Conservation (phyloP, 2,797 vertebrate species). For the Pelobates cultripes region DNA sequence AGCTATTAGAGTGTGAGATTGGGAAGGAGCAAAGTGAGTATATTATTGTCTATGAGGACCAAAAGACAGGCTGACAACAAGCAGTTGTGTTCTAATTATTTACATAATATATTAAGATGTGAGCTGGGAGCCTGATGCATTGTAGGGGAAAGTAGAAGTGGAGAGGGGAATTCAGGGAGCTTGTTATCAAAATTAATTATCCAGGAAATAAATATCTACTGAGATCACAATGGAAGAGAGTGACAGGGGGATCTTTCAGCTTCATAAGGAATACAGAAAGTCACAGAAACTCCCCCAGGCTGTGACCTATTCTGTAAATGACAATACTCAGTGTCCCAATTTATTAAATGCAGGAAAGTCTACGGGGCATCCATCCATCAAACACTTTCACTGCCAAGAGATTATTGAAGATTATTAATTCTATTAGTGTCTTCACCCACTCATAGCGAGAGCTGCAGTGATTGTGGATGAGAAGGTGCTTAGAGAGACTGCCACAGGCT, state of each 20-base stretch:
- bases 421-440: slow-evolving; percentile 35
- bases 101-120: slow-evolving; percentile 54
- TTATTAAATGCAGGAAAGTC: slow-evolving; percentile 48
- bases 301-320: slow-evolving; percentile 52
- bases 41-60: slow-evolving; percentile 35
- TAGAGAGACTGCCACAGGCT: neutral
- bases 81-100: slow-evolving; percentile 45
- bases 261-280: slow-evolving; percentile 36
- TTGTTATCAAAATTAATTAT: slow-evolving; percentile 57
- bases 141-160: slow-evolving; percentile 33
- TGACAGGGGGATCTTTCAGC: slow-evolving; percentile 43
- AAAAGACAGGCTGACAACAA: slow-evolving; percentile 44
- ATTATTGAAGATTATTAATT: slow-evolving; percentile 51
- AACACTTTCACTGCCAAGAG: slow-evolving; percentile 31
- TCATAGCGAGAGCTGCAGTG: slow-evolving; percentile 4
- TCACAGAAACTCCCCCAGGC: slow-evolving; percentile 43
- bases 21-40: slow-evolving; percentile 41
- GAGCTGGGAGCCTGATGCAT: slow-evolving; percentile 44
- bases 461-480: neutral
- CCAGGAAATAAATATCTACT: slow-evolving; percentile 50
- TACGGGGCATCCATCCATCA: slow-evolving; percentile 50
- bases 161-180: slow-evolving; percentile 48
- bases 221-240: slow-evolving; percentile 30
- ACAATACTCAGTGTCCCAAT: slow-evolving; percentile 46
- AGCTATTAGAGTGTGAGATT: slow-evolving; percentile 31